Evolutionary conservation across 2,797 vertebrate species (phyloP), one percentile per base, ranked within the genome.

Genomic region (Heteromormyrus szaboi): DNA sequence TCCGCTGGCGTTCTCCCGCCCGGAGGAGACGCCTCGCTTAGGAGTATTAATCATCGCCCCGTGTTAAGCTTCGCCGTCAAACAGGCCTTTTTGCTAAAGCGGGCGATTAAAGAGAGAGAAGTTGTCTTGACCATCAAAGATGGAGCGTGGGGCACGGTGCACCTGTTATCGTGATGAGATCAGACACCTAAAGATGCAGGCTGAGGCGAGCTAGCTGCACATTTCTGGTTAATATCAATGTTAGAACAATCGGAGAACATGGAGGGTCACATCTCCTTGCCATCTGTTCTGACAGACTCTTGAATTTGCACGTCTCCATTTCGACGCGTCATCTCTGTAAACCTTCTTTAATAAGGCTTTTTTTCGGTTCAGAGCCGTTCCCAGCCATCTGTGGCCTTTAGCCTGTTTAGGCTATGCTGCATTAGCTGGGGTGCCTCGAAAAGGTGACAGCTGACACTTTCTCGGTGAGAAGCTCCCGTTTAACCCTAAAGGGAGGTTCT

Each of bases 1-100:
- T 90, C 91, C 81, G 68, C 65, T 19, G 25, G 65, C 22, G 29
- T 81, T 37, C 29, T 33, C 89, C 33, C 22, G 62, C 62, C 86
- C 48, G 50, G 79, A 79, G 22, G 7, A 76, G 48, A 85, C 37
- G 88, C 86, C 88, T 87, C 65, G 68, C 59, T 29, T 11, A 25
- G 85, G n/a, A 59, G 68, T 4, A 87, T 37, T 46, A 51, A 81
- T 12, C 4, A 14, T 12, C 29, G 14, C 53, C 59, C 3, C 14
- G 0, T 22, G 65, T 37, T 87, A 65, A 81, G 50, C 51, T 72
- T 48, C 17, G 0, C 33, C 54, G 41, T 59, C 29, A 59, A 87
- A 22, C 6, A 25, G 84, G 37, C 85, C 29, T 46, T 62, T 87
- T 48, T 46, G 25, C 22, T 22, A 65, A 87, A 48, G 22, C 37